Evolutionary conservation across 2,797 vertebrate species (phyloP).

Genomic region (Anolis apletophallus): DNA sequence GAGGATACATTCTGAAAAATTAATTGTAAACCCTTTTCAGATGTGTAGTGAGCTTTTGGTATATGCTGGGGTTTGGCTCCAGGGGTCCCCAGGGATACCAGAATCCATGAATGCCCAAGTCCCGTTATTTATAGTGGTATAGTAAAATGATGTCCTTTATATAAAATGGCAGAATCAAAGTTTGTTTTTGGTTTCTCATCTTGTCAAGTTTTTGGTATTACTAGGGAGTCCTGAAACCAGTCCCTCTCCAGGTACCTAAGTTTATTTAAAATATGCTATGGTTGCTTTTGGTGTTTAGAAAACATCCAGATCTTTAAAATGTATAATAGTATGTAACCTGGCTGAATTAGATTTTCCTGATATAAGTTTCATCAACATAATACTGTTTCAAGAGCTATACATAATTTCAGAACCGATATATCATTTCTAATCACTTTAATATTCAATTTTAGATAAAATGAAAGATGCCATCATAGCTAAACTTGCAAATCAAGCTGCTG

Average conservation of each 20-base stretch:
- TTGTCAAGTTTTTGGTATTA: too few species aligned
- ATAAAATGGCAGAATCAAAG: too few species aligned
- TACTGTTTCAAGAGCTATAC: not conserved
- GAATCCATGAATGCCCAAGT: too few species aligned
- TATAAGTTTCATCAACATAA: not conserved
- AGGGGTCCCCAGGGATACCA: not conserved
- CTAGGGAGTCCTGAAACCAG: too few species aligned
- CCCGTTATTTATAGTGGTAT: too few species aligned
- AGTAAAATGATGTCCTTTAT: too few species aligned
- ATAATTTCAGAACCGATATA: not conserved
- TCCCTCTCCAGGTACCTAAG: too few species aligned
- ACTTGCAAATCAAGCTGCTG: constrained; percentile 96
- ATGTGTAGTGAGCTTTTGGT: not conserved
- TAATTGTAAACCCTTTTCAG: not conserved
- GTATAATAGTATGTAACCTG: not conserved
- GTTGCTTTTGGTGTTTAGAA: not conserved
- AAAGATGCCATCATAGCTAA: constrained; percentile 98
- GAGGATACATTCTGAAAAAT: not conserved
- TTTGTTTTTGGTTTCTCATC: too few species aligned
- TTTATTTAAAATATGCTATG: too few species aligned
- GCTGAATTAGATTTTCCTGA: not conserved
- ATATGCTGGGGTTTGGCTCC: not conserved
- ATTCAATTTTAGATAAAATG: constrained; percentile 89
- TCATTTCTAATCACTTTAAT: not conserved
- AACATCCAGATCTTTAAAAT: not conserved